A percentile compares a stretch with the other conserved stretches of the same genome.
Conservation (phyloP, 1,140 invertebrate species). For the Diprion similis region DNA sequence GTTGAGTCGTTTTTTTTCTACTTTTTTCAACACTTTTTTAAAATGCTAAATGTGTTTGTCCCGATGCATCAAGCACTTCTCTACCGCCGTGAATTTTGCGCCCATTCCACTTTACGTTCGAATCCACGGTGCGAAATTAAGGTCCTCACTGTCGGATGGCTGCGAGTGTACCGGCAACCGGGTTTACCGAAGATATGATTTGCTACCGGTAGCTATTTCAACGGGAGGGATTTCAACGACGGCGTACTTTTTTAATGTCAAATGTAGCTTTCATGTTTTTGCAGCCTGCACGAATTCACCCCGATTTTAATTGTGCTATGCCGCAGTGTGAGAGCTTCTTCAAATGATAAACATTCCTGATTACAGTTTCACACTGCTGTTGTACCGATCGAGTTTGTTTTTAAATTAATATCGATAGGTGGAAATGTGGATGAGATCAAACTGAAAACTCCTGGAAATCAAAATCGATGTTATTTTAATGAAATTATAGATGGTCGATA, state of each 20-base stretch:
- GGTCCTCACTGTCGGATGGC: constrained; percentile 25
- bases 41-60: constrained; percentile 47
- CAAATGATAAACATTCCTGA: constrained; percentile 48
- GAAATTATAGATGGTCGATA: no score
- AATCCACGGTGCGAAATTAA: no score
- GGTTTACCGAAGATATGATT: constrained; percentile 24
- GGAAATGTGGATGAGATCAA: no score
- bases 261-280: constrained; percentile 51
- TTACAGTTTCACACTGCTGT: constrained; percentile 14
- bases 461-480: no score
- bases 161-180: constrained; percentile 27
- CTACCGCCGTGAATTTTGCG: constrained; percentile 22
- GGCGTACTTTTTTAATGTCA: constrained; percentile 52
- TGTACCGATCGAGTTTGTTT: no score
- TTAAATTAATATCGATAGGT: no score
- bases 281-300: constrained; percentile 31
- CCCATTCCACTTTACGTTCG: background rate
- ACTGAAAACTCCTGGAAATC: no score
- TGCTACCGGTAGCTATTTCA: background rate
- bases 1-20: no score
- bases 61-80: constrained; percentile 45
- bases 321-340: constrained; percentile 34
- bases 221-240: constrained; percentile 21
- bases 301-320: constrained; percentile 22
- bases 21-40: no score